phyloP scores from a whole-genome alignment of 2,888 invertebrate species.

The Siphonodentalium dalli region DNA sequence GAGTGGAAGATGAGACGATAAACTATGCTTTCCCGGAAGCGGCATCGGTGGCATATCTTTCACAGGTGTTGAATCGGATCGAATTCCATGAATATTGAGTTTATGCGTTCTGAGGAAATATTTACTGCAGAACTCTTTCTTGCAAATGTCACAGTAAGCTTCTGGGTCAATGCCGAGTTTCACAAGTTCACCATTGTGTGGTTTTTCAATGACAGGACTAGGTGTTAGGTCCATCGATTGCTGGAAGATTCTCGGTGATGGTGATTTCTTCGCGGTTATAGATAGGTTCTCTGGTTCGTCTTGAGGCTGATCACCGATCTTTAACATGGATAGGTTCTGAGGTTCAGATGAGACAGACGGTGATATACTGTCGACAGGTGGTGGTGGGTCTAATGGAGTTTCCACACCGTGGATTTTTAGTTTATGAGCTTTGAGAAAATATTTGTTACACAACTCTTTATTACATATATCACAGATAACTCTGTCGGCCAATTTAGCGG shows the following conservation, averaged over 20 bases:
- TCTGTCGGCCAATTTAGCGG: constrained; percentile 63
- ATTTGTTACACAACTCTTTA: constrained; percentile 98
- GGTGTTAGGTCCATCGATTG: constrained; percentile 17
- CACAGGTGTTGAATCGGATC: too few species aligned
- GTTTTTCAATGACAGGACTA: constrained; percentile 35
- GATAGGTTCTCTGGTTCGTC: too few species aligned
- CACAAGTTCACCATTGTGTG: constrained; percentile 54
- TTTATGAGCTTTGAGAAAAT: constrained; percentile 99
- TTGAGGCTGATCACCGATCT: too few species aligned
- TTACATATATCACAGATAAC: constrained; percentile 90
- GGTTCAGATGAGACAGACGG: too few species aligned
- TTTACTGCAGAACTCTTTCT: constrained; percentile 97
- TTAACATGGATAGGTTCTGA: too few species aligned
- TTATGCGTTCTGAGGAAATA: constrained; percentile 97
- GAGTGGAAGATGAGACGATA: too few species aligned
- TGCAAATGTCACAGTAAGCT: constrained; percentile 75
- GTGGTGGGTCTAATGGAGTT: too few species aligned
- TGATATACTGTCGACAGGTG: too few species aligned
- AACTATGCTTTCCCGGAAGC: too few species aligned
- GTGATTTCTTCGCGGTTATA: constrained; percentile 31
- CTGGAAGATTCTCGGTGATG: constrained; percentile 27
- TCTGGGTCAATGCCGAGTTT: constrained; percentile 65
- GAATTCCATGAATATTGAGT: constrained; percentile 96
- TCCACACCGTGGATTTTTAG: constrained; percentile 83
- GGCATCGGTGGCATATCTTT: too few species aligned